Percentiles rank a stretch among this genome's conserved stretches.
These are phyloP conservation scores for Hycleus cichorii DNA, from an alignment of 1,140 invertebrate species.

Conservation along the genomic window DNA sequence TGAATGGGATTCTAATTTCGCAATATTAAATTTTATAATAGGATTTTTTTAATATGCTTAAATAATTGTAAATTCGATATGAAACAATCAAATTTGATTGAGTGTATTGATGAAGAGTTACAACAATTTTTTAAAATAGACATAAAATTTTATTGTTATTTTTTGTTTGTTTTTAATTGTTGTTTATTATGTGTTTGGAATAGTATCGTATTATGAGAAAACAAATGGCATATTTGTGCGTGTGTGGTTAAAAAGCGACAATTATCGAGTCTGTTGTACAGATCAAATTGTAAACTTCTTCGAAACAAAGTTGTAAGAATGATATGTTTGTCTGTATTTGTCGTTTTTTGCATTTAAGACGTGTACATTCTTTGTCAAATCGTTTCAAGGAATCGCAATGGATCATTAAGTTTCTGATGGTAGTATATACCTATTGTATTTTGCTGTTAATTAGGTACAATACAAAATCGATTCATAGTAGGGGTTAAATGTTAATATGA, in stretches of 20 bases:
- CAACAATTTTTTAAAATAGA: no score
- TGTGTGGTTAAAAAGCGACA: conserved; percentile 22
- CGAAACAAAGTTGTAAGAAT: conserved; percentile 22
- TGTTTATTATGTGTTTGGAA: neutral
- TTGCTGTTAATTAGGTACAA: conserved; percentile 16
- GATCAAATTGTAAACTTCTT: conserved; percentile 17
- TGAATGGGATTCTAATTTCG: no score
- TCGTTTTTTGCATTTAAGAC: neutral
- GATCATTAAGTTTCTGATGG: conserved; percentile 17
- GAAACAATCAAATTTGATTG: no score
- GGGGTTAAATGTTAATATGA: conserved; percentile 14
- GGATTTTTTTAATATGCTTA: no score
- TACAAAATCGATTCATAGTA: conserved; percentile 11
- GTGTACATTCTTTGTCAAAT: conserved; percentile 18
- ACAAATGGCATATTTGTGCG: conserved; percentile 21
- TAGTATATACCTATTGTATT: conserved; percentile 14
- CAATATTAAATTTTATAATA: no score
- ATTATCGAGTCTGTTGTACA: conserved; percentile 12
- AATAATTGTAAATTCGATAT: no score
- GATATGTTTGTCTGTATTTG: conserved; percentile 19
- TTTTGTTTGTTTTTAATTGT: no score
- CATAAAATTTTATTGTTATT: no score
- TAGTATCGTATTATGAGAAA: conserved; percentile 8
- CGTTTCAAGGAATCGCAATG: conserved; percentile 19
- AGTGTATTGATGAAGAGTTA: no score